phyloP scores from a whole-genome alignment of 2,797 vertebrate species.

The Anguilla obscura region DNA sequence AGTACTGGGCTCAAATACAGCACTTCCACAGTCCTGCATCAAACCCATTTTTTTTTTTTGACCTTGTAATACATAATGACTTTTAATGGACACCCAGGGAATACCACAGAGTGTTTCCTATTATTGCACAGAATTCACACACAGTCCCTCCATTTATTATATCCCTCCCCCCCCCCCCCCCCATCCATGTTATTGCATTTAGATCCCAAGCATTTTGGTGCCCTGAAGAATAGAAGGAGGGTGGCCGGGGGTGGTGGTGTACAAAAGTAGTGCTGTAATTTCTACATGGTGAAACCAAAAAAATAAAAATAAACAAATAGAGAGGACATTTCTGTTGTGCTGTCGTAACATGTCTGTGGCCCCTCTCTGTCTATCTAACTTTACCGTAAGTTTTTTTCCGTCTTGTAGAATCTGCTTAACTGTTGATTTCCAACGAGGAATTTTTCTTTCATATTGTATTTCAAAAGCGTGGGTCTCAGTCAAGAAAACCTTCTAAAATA shows the following conservation, averaged over 20 bases:
- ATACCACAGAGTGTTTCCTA: not conserved
- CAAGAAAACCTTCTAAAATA: not conserved
- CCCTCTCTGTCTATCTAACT: not conserved
- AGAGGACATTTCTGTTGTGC: too few species aligned
- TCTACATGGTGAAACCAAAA: too few species aligned
- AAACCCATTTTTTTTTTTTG: too few species aligned
- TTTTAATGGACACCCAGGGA: not conserved
- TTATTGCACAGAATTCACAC: not conserved
- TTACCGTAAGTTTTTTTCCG: not conserved
- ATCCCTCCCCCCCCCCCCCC: not conserved
- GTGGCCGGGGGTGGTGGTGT: too few species aligned
- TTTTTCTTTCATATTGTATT: not conserved
- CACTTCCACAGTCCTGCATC: too few species aligned
- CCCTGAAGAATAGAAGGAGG: too few species aligned
- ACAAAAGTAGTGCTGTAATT: too few species aligned
- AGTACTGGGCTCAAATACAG: not conserved
- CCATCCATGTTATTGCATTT: not conserved
- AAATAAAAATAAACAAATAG: too few species aligned
- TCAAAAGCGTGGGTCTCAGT: not conserved
- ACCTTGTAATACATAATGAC: not conserved
- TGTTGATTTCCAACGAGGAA: not conserved
- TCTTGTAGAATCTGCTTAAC: not conserved
- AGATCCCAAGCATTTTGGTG: too few species aligned
- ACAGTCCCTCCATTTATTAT: not conserved
- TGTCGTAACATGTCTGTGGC: not conserved